phyloP scores from a whole-genome alignment of 1,140 invertebrate species.

The Rhynchophorus ferrugineus region DNA sequence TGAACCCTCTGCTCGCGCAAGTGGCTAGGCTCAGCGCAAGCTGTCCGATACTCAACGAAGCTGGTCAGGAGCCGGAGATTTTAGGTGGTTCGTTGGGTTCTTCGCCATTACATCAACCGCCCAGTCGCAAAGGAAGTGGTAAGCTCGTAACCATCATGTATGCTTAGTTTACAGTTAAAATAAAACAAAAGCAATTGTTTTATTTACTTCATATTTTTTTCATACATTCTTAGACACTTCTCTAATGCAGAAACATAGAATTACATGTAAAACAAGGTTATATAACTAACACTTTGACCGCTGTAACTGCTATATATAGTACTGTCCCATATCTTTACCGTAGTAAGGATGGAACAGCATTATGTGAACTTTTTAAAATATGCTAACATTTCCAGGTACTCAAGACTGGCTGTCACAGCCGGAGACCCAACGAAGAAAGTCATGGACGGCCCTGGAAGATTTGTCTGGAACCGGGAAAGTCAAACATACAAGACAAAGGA shows the following conservation, averaged over 20 bases:
- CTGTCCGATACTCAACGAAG: slow-evolving; percentile 62
- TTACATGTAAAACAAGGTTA: no score
- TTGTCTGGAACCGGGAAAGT: slow-evolving; percentile 42
- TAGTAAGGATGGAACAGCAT: no score
- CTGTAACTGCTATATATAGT: no score
- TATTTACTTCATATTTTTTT: no score
- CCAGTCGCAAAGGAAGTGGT: slow-evolving; percentile 49
- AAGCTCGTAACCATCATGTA: slow-evolving; percentile 18
- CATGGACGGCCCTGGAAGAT: slow-evolving; percentile 74
- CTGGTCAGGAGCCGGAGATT: slow-evolving; percentile 41
- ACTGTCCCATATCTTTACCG: no score
- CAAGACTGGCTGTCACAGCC: slow-evolving; percentile 44
- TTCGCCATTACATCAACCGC: slow-evolving; percentile 37
- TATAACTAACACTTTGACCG: no score
- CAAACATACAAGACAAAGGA: slow-evolving; percentile 47
- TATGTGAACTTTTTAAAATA: neutral
- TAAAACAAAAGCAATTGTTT: neutral
- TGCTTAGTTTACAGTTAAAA: slow-evolving; percentile 4
- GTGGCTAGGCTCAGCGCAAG: slow-evolving; percentile 59
- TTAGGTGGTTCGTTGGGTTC: slow-evolving; percentile 43
- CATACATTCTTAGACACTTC: no score
- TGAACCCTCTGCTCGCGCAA: slow-evolving; percentile 40
- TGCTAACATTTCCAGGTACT: slow-evolving; percentile 37
- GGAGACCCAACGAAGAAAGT: slow-evolving; percentile 58
- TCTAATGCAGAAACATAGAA: no score